Evolutionary conservation across 2,888 invertebrate genomes (phyloP), one percentile per base, ranked within the genome.

Genomic region (Gortyna flavago): DNA sequence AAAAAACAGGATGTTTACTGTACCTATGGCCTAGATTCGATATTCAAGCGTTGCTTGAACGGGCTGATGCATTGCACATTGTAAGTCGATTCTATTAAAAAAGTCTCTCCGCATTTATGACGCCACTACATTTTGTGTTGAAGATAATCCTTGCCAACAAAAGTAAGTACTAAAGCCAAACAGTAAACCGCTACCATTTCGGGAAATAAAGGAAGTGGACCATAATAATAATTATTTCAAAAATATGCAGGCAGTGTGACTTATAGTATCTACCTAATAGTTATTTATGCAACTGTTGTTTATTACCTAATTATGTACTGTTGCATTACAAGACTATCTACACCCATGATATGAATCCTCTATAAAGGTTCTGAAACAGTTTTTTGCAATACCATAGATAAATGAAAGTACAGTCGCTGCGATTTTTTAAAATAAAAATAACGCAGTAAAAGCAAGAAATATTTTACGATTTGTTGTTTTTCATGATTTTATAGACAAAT

Each of bases 91-190:
- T 29, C 18, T 38, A 38, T 51, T 35, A 57, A 57, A 57, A 57
- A 68, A 61, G 25, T 11, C 18, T 74, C 25, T 4, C 18, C 35
- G 18, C 18, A 35, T 44, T 62, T 59, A 35, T 65, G 41, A 51
- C 75, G 25, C 48, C 48, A 59, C 64, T 32, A 21, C 44, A 57
- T 65, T 61, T 57, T 29, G 29, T 29, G n/a, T 57, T 32, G 48
- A 65, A 74, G 57, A 51, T 25, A 57, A 81, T 75, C 41, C 51
- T 66, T 81, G 75, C 76, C 76, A 81, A 75, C 32, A 75, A 79
- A 77, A 67, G 16, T 78, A 59, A 59, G 41, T 51, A 51, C 65
- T 64, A 35, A 41, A 61, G n/a, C 44, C 66, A 75, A 54, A 68
- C 21, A 64, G 41, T 65, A 44, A 65, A 54, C 44, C 29, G 35